Evolutionary conservation across 1,140 invertebrate genomes (phyloP).

Genomic region (Hylaeus anthracinus): DNA sequence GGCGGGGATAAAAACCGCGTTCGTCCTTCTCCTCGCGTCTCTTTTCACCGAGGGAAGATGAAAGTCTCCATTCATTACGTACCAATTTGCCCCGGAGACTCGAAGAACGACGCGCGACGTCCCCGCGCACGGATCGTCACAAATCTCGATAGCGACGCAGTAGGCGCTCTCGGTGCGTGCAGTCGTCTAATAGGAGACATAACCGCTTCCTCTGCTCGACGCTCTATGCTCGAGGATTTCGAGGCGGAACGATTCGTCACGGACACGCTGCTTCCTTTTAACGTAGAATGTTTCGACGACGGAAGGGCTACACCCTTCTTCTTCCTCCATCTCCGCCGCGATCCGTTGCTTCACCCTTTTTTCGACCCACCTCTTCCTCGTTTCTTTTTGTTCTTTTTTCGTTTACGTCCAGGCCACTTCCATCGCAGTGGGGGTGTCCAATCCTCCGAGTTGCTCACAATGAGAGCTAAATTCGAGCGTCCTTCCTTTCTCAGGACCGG

Average conservation of each 20-base stretch:
- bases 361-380: not conserved
- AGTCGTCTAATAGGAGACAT: constrained; percentile 14
- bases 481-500: constrained; percentile 2
- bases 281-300: constrained; percentile 11
- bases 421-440: constrained; percentile 58
- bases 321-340: not conserved
- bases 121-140: not conserved
- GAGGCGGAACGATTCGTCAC: constrained; percentile 46
- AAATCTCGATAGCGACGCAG: not conserved
- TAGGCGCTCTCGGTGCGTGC: not conserved
- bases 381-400: constrained; percentile 22
- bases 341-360: not conserved
- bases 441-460: constrained; percentile 48
- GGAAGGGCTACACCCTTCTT: constrained; percentile 25
- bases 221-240: not conserved
- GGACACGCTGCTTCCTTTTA: constrained; percentile 33
- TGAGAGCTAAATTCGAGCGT: constrained; percentile 61
- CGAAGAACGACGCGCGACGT: not conserved
- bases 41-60: not conserved
- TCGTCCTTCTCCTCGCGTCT: not conserved
- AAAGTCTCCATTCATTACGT: constrained; percentile 16
- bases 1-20: not conserved
- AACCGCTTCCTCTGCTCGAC: constrained; percentile 10
- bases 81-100: constrained; percentile 6
- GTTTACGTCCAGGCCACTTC: constrained; percentile 34